Percentiles rank a stretch among this genome's conserved stretches.
These are phyloP conservation scores for Drosophila nasuta DNA, from an alignment of 1,140 invertebrate genomes.

Conservation along the genomic window DNA sequence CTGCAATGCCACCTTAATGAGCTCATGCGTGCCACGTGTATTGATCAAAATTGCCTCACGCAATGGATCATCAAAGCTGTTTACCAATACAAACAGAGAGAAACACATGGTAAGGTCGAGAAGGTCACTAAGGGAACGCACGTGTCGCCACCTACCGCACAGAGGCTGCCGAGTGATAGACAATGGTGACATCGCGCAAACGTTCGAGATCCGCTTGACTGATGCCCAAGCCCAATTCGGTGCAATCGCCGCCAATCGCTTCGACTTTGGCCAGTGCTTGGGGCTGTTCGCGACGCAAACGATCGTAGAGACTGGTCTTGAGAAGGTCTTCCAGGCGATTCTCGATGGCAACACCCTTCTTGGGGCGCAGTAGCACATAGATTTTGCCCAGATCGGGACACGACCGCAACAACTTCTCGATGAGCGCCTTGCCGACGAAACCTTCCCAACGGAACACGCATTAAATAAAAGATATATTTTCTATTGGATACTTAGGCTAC, in stretches of 20 bases:
- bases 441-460: conserved; percentile 84
- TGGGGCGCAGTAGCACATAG: conserved; percentile 92
- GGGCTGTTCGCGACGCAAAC: conserved; percentile 84
- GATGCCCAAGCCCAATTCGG: conserved; percentile 87
- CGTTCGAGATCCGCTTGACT: conserved; percentile 49
- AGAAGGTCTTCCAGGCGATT: conserved; percentile 88
- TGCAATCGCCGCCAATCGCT: conserved; percentile 92
- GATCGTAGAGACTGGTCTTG: conserved; percentile 86
- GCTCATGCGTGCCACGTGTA: conserved; percentile 88
- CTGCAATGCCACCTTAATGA: conserved; percentile 88
- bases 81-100: neutral
- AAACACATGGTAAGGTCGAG: neutral
- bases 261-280: conserved; percentile 89
- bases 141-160: conserved; percentile 85
- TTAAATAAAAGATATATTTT: conserved; percentile 61
- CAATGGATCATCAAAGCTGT: conserved; percentile 89
- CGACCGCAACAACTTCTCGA: conserved; percentile 94
- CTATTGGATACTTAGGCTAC: conserved; percentile 31
- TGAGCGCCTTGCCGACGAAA: conserved; percentile 94
- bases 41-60: conserved; percentile 89
- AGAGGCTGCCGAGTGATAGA: conserved; percentile 97
- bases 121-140: neutral
- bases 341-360: conserved; percentile 89
- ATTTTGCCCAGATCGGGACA: conserved; percentile 89
- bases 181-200: conserved; percentile 90